Evolutionary conservation across 2,113 vertebrate genomes (phyloP).

Genomic region (Oncorhynchus tshawytscha): DNA sequence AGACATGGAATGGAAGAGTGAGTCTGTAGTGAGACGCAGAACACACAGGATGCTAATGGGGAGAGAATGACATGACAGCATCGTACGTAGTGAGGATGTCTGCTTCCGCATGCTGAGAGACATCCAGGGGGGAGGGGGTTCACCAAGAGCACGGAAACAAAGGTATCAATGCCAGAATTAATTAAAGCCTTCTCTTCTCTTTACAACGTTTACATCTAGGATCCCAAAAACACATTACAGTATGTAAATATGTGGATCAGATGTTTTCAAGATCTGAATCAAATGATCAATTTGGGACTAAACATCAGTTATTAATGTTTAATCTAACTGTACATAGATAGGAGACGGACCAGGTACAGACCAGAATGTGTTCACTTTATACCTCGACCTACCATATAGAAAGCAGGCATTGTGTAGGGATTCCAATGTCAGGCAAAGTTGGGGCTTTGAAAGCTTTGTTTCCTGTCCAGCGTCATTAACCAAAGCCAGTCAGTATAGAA

Average conservation of each 20-base stretch:
- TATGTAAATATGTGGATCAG: constrained; percentile 5
- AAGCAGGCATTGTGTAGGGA: constrained; percentile 21
- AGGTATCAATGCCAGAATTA: constrained; percentile 66
- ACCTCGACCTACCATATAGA: not conserved
- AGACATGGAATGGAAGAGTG: constrained; percentile 64
- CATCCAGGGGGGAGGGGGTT: constrained; percentile 56
- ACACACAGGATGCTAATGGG: constrained; percentile 61
- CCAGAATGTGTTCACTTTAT: not conserved
- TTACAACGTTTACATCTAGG: not conserved
- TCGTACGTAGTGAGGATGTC: constrained; percentile 53
- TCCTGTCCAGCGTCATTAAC: constrained; percentile 67
- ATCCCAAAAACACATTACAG: not conserved
- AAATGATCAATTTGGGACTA: not conserved
- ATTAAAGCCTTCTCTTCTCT: constrained; percentile 23
- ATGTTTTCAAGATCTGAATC: constrained; percentile 17
- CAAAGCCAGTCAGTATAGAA: constrained; percentile 75
- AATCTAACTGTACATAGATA: not conserved
- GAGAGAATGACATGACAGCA: constrained; percentile 73
- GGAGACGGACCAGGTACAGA: not conserved
- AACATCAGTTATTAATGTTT: not conserved
- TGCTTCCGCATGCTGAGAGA: constrained; percentile 65
- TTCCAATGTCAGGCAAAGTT: not conserved
- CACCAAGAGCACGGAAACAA: constrained; percentile 69
- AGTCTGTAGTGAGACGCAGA: constrained; percentile 39
- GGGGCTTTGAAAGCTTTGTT: constrained; percentile 75